These are phyloP conservation scores for Lordiphosa collinella DNA, from an alignment of 1,140 invertebrate species.

Conservation along the genomic window DNA sequence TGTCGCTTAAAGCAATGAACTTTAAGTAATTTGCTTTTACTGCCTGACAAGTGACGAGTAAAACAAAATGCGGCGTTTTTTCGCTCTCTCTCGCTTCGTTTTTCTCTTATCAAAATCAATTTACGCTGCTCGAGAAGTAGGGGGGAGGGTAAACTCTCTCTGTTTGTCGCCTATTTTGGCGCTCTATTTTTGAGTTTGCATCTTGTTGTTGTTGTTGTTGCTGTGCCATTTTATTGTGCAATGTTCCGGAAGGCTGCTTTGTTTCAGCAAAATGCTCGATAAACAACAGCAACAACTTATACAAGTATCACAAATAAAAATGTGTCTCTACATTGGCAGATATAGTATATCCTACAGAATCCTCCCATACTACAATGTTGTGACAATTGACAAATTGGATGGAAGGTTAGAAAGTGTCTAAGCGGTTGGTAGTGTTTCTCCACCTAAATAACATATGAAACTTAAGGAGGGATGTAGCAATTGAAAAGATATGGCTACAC, in stretches of 20 bases:
- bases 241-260: constrained; percentile 73
- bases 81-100: neutral
- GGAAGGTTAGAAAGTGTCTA: no score
- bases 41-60: constrained; percentile 67
- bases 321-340: constrained; percentile 39
- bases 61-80: constrained; percentile 61
- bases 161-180: constrained; percentile 65
- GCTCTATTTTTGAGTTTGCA: constrained; percentile 69
- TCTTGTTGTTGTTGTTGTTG: constrained; percentile 35
- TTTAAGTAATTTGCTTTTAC: constrained; percentile 76
- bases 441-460: no score
- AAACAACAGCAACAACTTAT: constrained; percentile 53
- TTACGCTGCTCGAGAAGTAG: constrained; percentile 24
- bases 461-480: no score
- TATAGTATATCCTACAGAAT: constrained; percentile 31
- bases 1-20: constrained; percentile 72
- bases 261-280: constrained; percentile 71
- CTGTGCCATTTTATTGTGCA: constrained; percentile 62
- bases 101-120: constrained; percentile 68
- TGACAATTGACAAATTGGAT: neutral
- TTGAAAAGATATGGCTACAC: no score
- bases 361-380: constrained; percentile 48
- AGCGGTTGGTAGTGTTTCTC: no score
- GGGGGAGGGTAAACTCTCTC: neutral
- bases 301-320: constrained; percentile 9